These are phyloP conservation scores for Sphaerophoria taeniata DNA, from an alignment of 2,888 invertebrate species.

Conservation along the genomic window DNA sequence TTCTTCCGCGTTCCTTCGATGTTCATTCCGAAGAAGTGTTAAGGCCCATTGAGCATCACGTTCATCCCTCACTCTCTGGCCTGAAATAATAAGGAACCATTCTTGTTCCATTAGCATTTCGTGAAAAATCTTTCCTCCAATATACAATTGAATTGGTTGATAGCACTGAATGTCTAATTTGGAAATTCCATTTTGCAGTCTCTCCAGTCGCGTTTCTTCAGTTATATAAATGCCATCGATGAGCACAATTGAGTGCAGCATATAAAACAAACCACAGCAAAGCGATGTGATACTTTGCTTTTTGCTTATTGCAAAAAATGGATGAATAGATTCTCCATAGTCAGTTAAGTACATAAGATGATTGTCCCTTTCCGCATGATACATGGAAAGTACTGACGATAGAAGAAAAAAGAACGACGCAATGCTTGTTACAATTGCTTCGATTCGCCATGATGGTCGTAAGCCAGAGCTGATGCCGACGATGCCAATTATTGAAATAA, in stretches of 20 bases:
- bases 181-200: not conserved
- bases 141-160: constrained; percentile 72
- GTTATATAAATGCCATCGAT: constrained; percentile 75
- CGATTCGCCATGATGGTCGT: constrained; percentile 71
- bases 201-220: constrained; percentile 25
- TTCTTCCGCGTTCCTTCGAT: no score
- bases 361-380: constrained; percentile 77
- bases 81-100: constrained; percentile 74
- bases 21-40: no score
- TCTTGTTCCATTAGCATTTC: constrained; percentile 60
- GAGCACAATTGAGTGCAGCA: constrained; percentile 77
- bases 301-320: constrained; percentile 77
- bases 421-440: constrained; percentile 73
- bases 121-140: constrained; percentile 73
- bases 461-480: constrained; percentile 74
- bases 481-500: constrained; percentile 76
- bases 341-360: constrained; percentile 77
- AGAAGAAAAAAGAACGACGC: constrained; percentile 74
- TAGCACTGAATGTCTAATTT: constrained; percentile 26
- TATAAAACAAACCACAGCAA: constrained; percentile 75
- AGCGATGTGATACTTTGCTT: constrained; percentile 77
- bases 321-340: constrained; percentile 75
- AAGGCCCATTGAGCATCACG: not conserved
- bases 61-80: constrained; percentile 25
- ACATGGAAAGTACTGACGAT: constrained; percentile 76